Base-by-base conservation (phyloP, 1,140 invertebrate genomes). In the Platyscapa corneri region DNA sequence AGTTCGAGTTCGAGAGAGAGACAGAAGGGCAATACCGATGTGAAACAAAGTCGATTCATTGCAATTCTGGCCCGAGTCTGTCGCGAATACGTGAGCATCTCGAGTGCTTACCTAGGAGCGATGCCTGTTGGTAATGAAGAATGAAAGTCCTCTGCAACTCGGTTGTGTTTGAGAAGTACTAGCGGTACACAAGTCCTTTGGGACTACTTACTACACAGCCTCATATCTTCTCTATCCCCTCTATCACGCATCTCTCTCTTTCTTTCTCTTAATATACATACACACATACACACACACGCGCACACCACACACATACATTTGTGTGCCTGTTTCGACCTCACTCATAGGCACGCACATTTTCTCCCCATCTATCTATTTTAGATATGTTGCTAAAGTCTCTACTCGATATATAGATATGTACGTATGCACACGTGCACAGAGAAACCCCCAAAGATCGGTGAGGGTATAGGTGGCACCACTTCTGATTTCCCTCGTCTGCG, bases 121-220 rank as follows among this genome's bases (percentile, higher is more conserved):
- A 72, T 86, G 74, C 80, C 87, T 37, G 77, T 80, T 82, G 89
- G 86, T 91, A 90, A 90, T 91, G 89, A 90, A 91, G 90, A 87
- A 90, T 90, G 82, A 87, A 87, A 86, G 77, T 72, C 18, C 37
- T 37, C 53, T 53, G 76, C 53, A 32, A 34, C 46, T 77, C 34
- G 79, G 79, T 49, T 78, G 72, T 90, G 88, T 90, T 90, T 90
- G 90, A 90, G 89, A 89, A 91, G 89, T 89, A 91, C 89, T 91
- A 91, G 88, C 81, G 72, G 16, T n/a, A 32, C 30, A 86, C 87
- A 79, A 87, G 84, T 89, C 90, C 87, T 89, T 85, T 83, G 84
- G 87, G 90, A 90, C 88, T 90, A 87, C 88, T 89, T 87, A 88
- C 70, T 42, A 78, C n/a, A 65, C 53, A 67, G 79, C 83, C 85